These are phyloP conservation scores for Drosophila subsilvestris DNA, from an alignment of 2,888 invertebrate species.

Conservation along the genomic window DNA sequence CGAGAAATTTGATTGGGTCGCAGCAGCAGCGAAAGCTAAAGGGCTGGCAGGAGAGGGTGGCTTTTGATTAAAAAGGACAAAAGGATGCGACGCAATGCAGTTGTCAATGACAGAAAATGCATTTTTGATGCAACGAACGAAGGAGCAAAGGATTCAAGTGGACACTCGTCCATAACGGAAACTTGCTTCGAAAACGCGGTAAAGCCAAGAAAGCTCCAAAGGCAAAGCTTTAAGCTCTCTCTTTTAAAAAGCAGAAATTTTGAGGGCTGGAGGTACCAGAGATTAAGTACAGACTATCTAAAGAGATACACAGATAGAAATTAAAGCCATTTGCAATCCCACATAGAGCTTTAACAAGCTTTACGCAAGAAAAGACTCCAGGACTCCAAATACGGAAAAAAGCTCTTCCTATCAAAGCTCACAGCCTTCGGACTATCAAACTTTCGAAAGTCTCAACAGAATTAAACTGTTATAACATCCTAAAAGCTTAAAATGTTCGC, in stretches of 20 bases:
- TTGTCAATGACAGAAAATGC: conserved; percentile 31
- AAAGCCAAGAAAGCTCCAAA: background rate
- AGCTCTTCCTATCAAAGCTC: background rate
- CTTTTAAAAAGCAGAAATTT: no score
- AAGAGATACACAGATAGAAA: no score
- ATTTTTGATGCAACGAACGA: conserved; percentile 29
- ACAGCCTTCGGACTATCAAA: background rate
- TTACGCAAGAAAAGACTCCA: no score
- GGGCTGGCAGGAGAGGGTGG: background rate
- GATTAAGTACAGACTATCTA: no score
- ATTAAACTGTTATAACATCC: background rate
- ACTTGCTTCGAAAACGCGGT: background rate
- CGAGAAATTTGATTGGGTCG: conserved; percentile 2
- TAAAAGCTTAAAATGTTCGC: background rate
- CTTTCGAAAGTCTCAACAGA: no score
- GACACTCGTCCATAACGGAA: background rate
- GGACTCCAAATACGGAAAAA: background rate
- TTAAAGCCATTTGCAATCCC: no score
- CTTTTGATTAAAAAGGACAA: conserved; percentile 9
- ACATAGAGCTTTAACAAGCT: background rate
- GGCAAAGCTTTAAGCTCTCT: background rate
- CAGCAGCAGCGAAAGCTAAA: background rate
- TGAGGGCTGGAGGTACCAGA: background rate
- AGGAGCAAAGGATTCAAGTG: background rate
- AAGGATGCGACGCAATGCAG: conserved; percentile 19